These are phyloP conservation scores for Drosophila neonasuta DNA, from an alignment of 2,888 invertebrate species.

Conservation along the genomic window DNA sequence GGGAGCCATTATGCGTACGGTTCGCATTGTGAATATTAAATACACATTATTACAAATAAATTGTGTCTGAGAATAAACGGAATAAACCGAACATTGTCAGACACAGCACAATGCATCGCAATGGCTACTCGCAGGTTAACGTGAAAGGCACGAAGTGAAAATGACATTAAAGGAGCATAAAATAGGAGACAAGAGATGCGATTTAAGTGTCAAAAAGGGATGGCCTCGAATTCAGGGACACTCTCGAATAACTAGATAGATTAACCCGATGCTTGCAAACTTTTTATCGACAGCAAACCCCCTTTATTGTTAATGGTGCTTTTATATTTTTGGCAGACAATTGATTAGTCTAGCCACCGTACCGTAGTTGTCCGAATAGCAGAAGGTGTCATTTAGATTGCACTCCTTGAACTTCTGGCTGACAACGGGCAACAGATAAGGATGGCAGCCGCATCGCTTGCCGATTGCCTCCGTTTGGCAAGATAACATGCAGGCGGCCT, in stretches of 20 bases:
- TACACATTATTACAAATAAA: constrained; percentile 47
- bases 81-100: constrained; percentile 14
- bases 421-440: constrained; percentile 78
- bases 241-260: neutral
- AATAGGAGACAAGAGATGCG: neutral
- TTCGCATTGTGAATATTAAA: constrained; percentile 57
- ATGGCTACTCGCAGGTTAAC: constrained; percentile 20
- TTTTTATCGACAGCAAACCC: neutral
- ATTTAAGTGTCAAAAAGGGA: constrained; percentile 6
- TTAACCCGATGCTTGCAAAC: neutral
- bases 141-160: constrained; percentile 4
- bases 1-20: constrained; percentile 14
- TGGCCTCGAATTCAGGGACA: neutral
- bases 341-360: constrained; percentile 22
- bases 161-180: constrained; percentile 16
- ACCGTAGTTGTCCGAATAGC: constrained; percentile 80
- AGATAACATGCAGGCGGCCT: constrained; percentile 79
- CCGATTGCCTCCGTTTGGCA: constrained; percentile 78
- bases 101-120: constrained; percentile 14
- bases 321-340: neutral
- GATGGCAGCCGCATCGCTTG: constrained; percentile 79
- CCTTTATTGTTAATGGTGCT: neutral
- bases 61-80: constrained; percentile 30
- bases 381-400: constrained; percentile 77
- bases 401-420: constrained; percentile 75